phyloP scores from a whole-genome alignment of 2,113 vertebrate genomes.

The Entelurus aequoreus region DNA sequence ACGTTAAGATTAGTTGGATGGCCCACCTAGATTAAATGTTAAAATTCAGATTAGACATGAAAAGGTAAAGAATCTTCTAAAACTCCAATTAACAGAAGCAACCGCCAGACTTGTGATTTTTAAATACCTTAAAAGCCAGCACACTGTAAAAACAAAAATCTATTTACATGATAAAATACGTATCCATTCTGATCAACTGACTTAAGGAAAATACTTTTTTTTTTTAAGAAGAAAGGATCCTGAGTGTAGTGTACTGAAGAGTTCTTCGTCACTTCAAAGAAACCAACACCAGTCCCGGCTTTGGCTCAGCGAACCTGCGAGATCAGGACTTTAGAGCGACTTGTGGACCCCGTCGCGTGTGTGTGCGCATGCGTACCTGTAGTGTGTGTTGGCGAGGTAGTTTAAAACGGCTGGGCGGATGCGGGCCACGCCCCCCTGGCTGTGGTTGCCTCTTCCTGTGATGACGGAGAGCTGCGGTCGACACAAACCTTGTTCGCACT shows the following conservation, averaged over 20 bases:
- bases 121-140: constrained; percentile 22
- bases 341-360: constrained; percentile 10
- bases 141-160: constrained; percentile 22
- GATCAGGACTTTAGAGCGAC: constrained; percentile 37
- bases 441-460: constrained; percentile 97
- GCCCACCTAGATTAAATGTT: too few species aligned
- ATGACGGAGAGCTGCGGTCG: constrained; percentile 88
- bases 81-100: not conserved
- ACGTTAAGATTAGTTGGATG: too few species aligned
- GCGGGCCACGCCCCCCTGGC: constrained; percentile 92
- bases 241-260: not conserved
- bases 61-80: not conserved
- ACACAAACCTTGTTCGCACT: constrained; percentile 79
- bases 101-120: not conserved
- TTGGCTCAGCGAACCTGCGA: constrained; percentile 85
- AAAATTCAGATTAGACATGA: too few species aligned
- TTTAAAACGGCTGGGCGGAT: constrained; percentile 92
- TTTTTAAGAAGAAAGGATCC: not conserved
- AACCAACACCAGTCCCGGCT: constrained; percentile 83
- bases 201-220: too few species aligned
- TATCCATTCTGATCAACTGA: not conserved
- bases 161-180: constrained; percentile 26
- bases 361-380: constrained; percentile 72
- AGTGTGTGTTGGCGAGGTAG: constrained; percentile 88
- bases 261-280: constrained; percentile 73